A percentile compares a stretch with the other conserved stretches of the same genome.
Conservation (phyloP, 2,888 invertebrate genomes). For the Drosophila setosimentum region DNA sequence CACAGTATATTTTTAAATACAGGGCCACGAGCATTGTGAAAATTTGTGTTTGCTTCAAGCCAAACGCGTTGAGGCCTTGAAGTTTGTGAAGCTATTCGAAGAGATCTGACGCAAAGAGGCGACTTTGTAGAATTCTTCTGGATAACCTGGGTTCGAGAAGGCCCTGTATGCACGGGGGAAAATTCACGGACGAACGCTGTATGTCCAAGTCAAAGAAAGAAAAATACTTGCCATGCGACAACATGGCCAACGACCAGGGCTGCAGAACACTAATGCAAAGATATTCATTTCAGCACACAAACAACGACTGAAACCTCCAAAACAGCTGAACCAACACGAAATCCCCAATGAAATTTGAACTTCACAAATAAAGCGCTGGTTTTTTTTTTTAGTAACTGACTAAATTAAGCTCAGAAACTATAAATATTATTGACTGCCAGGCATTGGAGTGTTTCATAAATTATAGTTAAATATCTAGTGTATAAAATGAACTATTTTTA, state of each 20-base stretch:
- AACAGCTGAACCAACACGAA: constrained; percentile 25
- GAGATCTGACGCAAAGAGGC: not conserved
- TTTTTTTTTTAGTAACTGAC: not conserved
- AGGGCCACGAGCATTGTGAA: constrained; percentile 61
- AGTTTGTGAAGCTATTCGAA: not conserved
- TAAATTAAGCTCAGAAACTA: not conserved
- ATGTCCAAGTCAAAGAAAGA: constrained; percentile 81
- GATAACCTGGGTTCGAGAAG: constrained; percentile 10
- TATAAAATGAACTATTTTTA: constrained; percentile 3
- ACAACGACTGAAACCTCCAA: not conserved
- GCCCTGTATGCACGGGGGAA: constrained; percentile 52
- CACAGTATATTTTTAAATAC: constrained; percentile 60
- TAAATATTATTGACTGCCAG: not conserved
- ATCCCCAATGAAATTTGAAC: constrained; percentile 7
- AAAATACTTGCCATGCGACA: constrained; percentile 81
- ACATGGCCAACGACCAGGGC: constrained; percentile 68
- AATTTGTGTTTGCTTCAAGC: constrained; percentile 30
- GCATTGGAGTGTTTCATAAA: constrained; percentile 18
- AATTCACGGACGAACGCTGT: constrained; percentile 79
- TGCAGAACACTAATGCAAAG: constrained; percentile 29
- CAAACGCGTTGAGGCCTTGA: constrained; percentile 15
- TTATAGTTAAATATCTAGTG: constrained; percentile 21
- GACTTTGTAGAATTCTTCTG: constrained; percentile 41
- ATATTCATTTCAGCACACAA: not conserved
- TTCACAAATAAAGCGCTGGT: not conserved